Evolutionary conservation across 2,888 invertebrate genomes (phyloP).

Genomic region (Serripes groenlandicus): DNA sequence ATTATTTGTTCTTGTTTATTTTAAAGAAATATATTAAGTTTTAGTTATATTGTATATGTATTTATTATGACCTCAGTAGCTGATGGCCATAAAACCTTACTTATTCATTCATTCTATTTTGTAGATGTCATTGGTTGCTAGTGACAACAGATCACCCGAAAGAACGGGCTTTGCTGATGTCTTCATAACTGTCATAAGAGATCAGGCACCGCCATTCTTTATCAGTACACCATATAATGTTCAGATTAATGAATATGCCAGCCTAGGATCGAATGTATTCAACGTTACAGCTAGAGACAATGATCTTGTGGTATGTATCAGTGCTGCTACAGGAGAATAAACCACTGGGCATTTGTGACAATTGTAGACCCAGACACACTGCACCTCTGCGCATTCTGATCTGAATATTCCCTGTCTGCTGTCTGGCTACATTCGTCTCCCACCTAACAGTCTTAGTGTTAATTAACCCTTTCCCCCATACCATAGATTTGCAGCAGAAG

Average conservation of each 20-base stretch:
- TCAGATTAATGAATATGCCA: conserved; percentile 62
- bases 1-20: no score
- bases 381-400: neutral
- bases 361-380: neutral
- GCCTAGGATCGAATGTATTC: conserved; percentile 58
- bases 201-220: conserved; percentile 74
- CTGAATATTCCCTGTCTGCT: neutral
- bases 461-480: no score
- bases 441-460: no score
- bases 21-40: no score
- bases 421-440: neutral
- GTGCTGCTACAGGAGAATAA: neutral
- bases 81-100: no score
- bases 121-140: conserved; percentile 76
- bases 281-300: conserved; percentile 70
- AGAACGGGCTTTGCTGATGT: conserved; percentile 66
- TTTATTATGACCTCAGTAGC: no score
- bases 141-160: conserved; percentile 79
- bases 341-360: neutral
- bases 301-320: conserved; percentile 71
- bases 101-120: no score
- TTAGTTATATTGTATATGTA: no score
- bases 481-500: no score
- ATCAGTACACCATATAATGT: conserved; percentile 62
- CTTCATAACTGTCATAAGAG: conserved; percentile 74